Evolutionary conservation across 2,113 vertebrate species (phyloP).

Genomic region (Muntiacus reevesi): DNA sequence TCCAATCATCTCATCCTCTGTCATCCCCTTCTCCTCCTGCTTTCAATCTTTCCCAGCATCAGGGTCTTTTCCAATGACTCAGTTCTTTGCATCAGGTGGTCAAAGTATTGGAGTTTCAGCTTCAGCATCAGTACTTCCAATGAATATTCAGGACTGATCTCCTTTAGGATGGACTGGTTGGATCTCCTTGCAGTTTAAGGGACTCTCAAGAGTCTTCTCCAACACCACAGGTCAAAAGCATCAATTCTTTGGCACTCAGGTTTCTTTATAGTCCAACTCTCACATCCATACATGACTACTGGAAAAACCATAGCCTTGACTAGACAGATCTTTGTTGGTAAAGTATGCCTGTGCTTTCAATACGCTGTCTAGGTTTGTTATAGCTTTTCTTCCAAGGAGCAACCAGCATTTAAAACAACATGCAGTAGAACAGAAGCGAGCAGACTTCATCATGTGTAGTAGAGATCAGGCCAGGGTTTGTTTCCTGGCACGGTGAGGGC

Average conservation of each 20-base stretch:
- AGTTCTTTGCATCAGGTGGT: not conserved
- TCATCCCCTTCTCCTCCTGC: not conserved
- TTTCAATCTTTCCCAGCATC: not conserved
- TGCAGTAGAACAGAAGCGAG: not conserved
- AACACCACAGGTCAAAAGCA: not conserved
- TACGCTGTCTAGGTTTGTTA: not conserved
- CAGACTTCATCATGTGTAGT: no score
- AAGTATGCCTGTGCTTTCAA: not conserved
- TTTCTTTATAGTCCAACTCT: not conserved
- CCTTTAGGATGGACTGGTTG: not conserved
- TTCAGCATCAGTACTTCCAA: not conserved
- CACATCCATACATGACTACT: not conserved
- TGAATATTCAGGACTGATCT: not conserved
- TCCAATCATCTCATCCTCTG: not conserved
- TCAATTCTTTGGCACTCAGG: not conserved
- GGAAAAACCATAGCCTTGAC: not conserved
- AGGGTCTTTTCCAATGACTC: not conserved
- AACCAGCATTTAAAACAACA: not conserved
- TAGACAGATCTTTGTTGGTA: not conserved
- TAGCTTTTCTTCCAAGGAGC: not conserved
- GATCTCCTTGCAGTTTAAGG: not conserved
- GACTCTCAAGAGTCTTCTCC: not conserved
- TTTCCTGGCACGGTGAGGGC: accelerated
- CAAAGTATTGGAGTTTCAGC: not conserved
- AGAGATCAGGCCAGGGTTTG: not conserved